Base-by-base conservation (phyloP, 30 jellyfish, hydroid and myxozoan species). In the Cassiopea xamachana region DNA sequence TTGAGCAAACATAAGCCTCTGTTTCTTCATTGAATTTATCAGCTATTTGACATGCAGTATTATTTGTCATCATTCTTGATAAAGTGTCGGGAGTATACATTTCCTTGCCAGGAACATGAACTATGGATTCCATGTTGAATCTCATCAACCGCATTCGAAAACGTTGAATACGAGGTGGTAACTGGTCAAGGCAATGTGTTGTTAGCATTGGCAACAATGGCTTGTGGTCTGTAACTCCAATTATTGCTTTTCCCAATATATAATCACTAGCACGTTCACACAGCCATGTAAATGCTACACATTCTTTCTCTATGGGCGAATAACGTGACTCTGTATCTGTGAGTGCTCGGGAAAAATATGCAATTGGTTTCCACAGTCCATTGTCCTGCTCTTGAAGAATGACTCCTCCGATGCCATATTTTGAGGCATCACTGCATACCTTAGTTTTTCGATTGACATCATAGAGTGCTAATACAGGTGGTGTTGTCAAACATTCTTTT, bases 361-460 rank as follows among this genome's bases (percentile, higher is more conserved):
- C 60, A 79, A 50, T 60, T 79, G 88, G 77, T 79, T 79, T 79
- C 88, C 88, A 79, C 46, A 79, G 48, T 79, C 77, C 88, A 45
- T 46, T 62, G 67, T 79, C 77, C 77, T 58, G 77, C 17, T 79
- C 67, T 79, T 79, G 77, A 17, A 79, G 77, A 45, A 79, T 10
- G n/a, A 79, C 88, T 50, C 88, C 78, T 51, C 88, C 62, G n/a
- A n/a, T n/a, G n/a, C n/a, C n/a, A n/a, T n/a, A n/a, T n/a, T n/a
- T n/a, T n/a, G n/a, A n/a, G n/a, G n/a, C n/a, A n/a, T n/a, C n/a
- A n/a, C n/a, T n/a, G n/a, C n/a, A n/a, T n/a, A n/a, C n/a, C n/a
- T n/a, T n/a, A n/a, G n/a, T n/a, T n/a, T n/a, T n/a, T n/a, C n/a
- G n/a, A n/a, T n/a, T n/a, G n/a, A n/a, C n/a, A n/a, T n/a, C n/a